phyloP scores from a whole-genome alignment of 2,797 vertebrate species.

The Myoxocephalus aenaeus region DNA sequence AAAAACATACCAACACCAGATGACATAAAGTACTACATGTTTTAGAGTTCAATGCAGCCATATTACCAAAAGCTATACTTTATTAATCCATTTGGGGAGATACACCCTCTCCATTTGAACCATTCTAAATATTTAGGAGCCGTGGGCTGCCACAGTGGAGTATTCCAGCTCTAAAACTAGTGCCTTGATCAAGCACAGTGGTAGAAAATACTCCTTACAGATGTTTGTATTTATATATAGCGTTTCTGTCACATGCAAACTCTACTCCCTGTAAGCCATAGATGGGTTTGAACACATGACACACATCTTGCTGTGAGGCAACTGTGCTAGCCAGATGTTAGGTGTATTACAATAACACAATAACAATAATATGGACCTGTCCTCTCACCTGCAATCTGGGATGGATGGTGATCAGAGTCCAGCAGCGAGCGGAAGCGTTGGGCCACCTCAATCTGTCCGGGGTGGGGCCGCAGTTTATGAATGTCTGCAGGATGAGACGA shows the following conservation, averaged over 20 bases:
- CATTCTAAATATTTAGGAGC: conserved; percentile 14
- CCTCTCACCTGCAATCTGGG: conserved; percentile 94
- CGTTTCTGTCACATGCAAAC: background rate
- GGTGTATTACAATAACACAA: background rate
- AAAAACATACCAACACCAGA: conserved; percentile 59
- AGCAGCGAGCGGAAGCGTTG: conserved; percentile 94
- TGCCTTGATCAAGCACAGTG: conserved; percentile 1
- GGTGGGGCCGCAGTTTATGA: conserved; percentile 92
- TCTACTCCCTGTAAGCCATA: background rate
- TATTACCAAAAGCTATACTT: conserved; percentile 12
- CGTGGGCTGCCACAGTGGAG: conserved; percentile 5
- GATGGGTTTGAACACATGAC: background rate
- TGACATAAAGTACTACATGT: background rate
- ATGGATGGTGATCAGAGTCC: conserved; percentile 97
- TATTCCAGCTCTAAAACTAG: conserved; percentile 8
- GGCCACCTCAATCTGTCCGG: conserved; percentile 94
- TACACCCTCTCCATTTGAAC: conserved; percentile 3
- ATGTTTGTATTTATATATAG: conserved; percentile 10
- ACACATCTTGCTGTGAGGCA: background rate
- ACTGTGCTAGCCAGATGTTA: background rate
- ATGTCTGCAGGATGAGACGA: conserved; percentile 85
- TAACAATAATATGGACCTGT: background rate
- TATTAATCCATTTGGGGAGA: conserved; percentile 10
- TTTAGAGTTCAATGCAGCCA: conserved; percentile 3
- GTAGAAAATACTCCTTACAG: conserved; percentile 1